Evolutionary conservation across 2,888 invertebrate species (phyloP).

Genomic region (Oscheius sp.): DNA sequence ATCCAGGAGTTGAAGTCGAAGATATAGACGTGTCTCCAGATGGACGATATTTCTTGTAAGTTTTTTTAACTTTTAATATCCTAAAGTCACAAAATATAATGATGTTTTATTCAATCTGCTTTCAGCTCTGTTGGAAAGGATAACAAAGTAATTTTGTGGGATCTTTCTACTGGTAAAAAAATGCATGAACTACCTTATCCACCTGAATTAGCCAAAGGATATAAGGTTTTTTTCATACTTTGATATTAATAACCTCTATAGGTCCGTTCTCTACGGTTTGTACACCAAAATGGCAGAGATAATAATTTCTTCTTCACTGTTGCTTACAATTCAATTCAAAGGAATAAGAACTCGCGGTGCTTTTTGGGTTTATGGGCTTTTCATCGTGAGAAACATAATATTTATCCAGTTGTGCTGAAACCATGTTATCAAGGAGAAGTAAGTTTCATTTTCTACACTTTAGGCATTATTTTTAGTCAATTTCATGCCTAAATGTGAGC

Average conservation of each 20-base stretch:
- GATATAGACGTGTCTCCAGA: slow-evolving; percentile 54
- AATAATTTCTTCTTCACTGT: slow-evolving; percentile 48
- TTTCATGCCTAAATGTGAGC: slow-evolving; percentile 68
- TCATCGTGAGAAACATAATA: slow-evolving; percentile 39
- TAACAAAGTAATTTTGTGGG: slow-evolving; percentile 53
- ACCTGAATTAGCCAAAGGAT: slow-evolving; percentile 41
- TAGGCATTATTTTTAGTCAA: slow-evolving; percentile 47
- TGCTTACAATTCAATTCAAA: slow-evolving; percentile 58
- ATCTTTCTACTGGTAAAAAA: slow-evolving; percentile 44
- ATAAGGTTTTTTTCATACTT: slow-evolving; percentile 36
- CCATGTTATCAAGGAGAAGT: slow-evolving; percentile 43
- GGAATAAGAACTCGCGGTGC: slow-evolving; percentile 52
- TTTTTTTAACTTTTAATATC: not conserved
- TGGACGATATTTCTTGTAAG: slow-evolving; percentile 38
- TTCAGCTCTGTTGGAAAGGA: slow-evolving; percentile 48
- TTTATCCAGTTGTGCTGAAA: slow-evolving; percentile 37
- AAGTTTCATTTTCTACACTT: not conserved
- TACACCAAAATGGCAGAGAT: slow-evolving; percentile 42
- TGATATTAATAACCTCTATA: slow-evolving; percentile 35
- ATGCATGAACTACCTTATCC: slow-evolving; percentile 47
- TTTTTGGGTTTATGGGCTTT: slow-evolving; percentile 57
- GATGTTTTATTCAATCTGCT: not conserved
- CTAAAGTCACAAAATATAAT: not conserved
- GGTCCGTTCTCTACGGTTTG: slow-evolving; percentile 60
- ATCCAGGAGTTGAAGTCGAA: slow-evolving; percentile 47